Evolutionary conservation across 2,113 vertebrate species (phyloP).

Genomic region (Psammodynastes pulverulentus): DNA sequence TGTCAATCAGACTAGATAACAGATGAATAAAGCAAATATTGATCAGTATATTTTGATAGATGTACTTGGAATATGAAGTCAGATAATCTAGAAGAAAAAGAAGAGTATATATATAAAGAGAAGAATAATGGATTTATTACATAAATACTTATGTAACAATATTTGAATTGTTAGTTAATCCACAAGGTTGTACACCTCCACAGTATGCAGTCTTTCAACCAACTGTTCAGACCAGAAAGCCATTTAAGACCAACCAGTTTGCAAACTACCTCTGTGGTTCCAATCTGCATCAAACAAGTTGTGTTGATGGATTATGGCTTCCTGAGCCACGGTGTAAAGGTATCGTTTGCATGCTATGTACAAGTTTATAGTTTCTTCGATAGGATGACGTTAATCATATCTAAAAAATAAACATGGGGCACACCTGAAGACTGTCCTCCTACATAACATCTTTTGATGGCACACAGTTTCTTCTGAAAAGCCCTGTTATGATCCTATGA

Average conservation of each 20-base stretch:
- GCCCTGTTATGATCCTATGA: not conserved
- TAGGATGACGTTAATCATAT: not conserved
- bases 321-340: not conserved
- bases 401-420: not conserved
- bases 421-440: not conserved
- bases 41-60: not conserved
- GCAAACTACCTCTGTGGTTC: not conserved
- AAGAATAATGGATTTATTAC: not conserved
- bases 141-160: not conserved
- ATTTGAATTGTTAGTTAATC: not conserved
- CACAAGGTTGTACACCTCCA: not conserved
- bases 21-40: not conserved
- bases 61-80: not conserved
- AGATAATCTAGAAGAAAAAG: not conserved
- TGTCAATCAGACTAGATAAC: not conserved
- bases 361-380: not conserved
- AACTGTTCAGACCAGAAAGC: not conserved
- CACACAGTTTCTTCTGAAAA: not conserved
- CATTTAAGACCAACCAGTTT: not conserved
- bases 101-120: not conserved
- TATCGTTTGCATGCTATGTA: not conserved
- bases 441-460: not conserved
- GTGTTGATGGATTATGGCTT: not conserved
- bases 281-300: not conserved
- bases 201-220: not conserved